Evolutionary conservation across 2,888 invertebrate species (phyloP).

Genomic region (Eretmocerus hayati): DNA sequence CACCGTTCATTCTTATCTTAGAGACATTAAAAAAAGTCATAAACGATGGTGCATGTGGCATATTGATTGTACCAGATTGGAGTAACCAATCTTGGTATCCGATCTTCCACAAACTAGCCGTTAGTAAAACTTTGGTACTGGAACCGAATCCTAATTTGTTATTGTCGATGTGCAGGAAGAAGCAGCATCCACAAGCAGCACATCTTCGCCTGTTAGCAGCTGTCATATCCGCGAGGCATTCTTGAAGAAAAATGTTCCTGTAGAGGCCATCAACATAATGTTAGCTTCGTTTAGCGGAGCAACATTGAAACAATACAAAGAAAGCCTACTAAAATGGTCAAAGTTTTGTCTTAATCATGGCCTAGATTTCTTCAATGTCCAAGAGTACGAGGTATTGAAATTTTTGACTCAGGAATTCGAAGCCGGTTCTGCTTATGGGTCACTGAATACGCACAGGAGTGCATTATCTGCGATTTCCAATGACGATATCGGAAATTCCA

Average conservation of each 20-base stretch:
- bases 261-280: neutral
- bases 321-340: neutral
- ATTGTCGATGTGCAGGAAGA: neutral
- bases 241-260: neutral
- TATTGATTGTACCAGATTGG: constrained; percentile 1
- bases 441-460: constrained; percentile 9
- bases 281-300: neutral
- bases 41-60: constrained; percentile 10
- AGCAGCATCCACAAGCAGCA: neutral
- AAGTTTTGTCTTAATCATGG: neutral
- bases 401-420: neutral
- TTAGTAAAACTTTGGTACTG: neutral
- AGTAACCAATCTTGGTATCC: neutral
- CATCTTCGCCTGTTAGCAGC: neutral
- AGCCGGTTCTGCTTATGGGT: constrained; percentile 7
- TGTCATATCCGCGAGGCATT: neutral
- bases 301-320: neutral
- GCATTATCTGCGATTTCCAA: constrained; percentile 11
- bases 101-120: neutral
- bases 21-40: constrained; percentile 12
- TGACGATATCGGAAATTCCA: constrained; percentile 13
- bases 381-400: neutral
- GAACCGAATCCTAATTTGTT: neutral
- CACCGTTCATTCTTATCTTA: constrained; percentile 9
- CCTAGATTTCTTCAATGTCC: neutral